A percentile compares a stretch with the other conserved stretches of the same genome.
These are phyloP conservation scores for Micrasema longulum DNA, from an alignment of 1,140 invertebrate genomes.

Conservation along the genomic window DNA sequence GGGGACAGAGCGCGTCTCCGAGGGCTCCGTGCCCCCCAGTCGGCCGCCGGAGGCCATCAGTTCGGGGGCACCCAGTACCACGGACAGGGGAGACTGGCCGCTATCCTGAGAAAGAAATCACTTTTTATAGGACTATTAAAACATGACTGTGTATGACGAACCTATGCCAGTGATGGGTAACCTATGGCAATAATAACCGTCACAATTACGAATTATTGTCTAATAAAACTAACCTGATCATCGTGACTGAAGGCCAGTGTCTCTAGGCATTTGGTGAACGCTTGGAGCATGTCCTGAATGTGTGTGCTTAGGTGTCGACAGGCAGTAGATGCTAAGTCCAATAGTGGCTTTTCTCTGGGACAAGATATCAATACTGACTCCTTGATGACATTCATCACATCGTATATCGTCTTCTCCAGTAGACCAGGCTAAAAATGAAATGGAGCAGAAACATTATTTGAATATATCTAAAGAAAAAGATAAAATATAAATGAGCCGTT, in stretches of 20 bases:
- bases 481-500: too few relatives aligned
- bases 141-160: too few relatives aligned
- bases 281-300: slow-evolving; percentile 78
- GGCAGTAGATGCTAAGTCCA: slow-evolving; percentile 72
- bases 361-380: slow-evolving; percentile 84
- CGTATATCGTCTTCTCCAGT: slow-evolving; percentile 85
- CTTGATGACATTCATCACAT: slow-evolving; percentile 86
- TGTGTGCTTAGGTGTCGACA: slow-evolving; percentile 76
- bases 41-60: slow-evolving; percentile 40
- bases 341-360: slow-evolving; percentile 76
- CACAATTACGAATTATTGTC: too few relatives aligned
- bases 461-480: too few relatives aligned
- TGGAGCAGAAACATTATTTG: too few relatives aligned
- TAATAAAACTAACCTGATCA: slow-evolving; percentile 67
- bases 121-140: too few relatives aligned
- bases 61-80: slow-evolving; percentile 61
- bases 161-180: too few relatives aligned
- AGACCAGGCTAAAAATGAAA: slow-evolving; percentile 76
- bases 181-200: too few relatives aligned
- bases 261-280: slow-evolving; percentile 74
- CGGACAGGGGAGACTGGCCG: slow-evolving; percentile 58
- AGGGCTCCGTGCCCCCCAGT: slow-evolving; percentile 61
- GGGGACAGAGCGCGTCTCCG: slow-evolving; percentile 67
- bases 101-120: slow-evolving; percentile 47
- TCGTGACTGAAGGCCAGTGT: slow-evolving; percentile 74